These are phyloP conservation scores for Xiphorhynchus elegans DNA, from an alignment of 2,113 vertebrate species.

Conservation along the genomic window DNA sequence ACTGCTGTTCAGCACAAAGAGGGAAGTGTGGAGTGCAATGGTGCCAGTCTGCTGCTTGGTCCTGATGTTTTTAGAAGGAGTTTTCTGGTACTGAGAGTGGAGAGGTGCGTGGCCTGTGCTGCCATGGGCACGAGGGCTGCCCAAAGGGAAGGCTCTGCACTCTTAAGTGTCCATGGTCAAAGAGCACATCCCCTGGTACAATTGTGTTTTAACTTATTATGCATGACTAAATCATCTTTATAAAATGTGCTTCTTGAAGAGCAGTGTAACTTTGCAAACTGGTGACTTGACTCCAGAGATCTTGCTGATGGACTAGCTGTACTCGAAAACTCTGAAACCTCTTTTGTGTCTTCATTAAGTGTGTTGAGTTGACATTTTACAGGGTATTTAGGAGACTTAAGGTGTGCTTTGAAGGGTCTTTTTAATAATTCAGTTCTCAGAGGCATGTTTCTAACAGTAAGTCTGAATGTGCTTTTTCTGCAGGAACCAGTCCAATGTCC, in stretches of 20 bases:
- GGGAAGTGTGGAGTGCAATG: fast-evolving
- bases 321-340: not conserved
- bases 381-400: not conserved
- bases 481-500: slow-evolving; percentile 95
- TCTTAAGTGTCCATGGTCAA: fast-evolving
- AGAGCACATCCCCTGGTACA: not conserved
- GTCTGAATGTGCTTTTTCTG: not conserved
- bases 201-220: not conserved
- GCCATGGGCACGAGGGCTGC: fast-evolving
- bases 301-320: not conserved
- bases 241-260: not conserved
- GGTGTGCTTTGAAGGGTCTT: not conserved
- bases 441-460: not conserved
- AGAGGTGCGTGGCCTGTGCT: not conserved
- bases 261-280: not conserved
- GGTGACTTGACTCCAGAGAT: not conserved
- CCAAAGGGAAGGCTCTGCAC: not conserved
- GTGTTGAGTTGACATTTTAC: not conserved
- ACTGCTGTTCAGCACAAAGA: not conserved
- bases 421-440: not conserved
- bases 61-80: not conserved
- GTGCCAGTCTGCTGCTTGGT: not conserved
- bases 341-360: not conserved
- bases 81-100: not conserved
- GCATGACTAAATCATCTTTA: not conserved